Evolutionary conservation across 2,888 invertebrate species (phyloP), one percentile per base, ranked within the genome.

Genomic region (Cephus pygmeus): DNA sequence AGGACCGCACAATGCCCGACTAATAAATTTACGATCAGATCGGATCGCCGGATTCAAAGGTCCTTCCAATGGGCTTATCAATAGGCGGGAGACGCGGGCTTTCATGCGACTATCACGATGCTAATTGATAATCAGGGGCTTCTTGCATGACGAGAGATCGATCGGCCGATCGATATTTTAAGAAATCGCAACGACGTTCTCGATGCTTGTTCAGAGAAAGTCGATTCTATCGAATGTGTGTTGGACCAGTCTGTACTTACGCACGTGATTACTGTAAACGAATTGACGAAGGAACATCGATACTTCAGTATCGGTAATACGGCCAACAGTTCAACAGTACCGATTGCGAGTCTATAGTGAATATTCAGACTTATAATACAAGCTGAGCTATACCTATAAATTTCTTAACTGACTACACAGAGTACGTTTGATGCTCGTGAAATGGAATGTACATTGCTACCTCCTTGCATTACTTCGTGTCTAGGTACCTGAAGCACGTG

Each of bases 21-120:
- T 86, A 86, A 86, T 84, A 86, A 86, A 86, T 86, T 86, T 83
- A 34, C 71, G 71, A 71, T 71, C 71, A 2, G 71, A 71, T 71
- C 31, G 71, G 71, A 71, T 12, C 56, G 56, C 9, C 23, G 23
- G 56, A 56, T 56, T 23, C 56, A 56, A 56, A 56, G 56, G 56
- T 23, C 56, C 56, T 56, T 56, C 23, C 56, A 56, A 0, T 56
- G 56, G 23, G 56, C 23, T 56, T 56, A 56, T 56, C 56, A 56
- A 56, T 56, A 56, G 23, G 0, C 56, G 56, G 23, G 23, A 56
- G 56, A 56, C 9, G 56, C 56, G 56, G 56, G 56, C 56, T 56
- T 23, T 56, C 23, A 23, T 23, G 56, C 56, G 15, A 56, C 2
- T 56, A 56, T 56, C 56, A 6, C 23, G 23, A 56, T 56, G 56